Percentiles rank a stretch among this genome's conserved stretches.
Conservation (phyloP, 2,113 vertebrate species). For the Amblyopsis rosae region DNA sequence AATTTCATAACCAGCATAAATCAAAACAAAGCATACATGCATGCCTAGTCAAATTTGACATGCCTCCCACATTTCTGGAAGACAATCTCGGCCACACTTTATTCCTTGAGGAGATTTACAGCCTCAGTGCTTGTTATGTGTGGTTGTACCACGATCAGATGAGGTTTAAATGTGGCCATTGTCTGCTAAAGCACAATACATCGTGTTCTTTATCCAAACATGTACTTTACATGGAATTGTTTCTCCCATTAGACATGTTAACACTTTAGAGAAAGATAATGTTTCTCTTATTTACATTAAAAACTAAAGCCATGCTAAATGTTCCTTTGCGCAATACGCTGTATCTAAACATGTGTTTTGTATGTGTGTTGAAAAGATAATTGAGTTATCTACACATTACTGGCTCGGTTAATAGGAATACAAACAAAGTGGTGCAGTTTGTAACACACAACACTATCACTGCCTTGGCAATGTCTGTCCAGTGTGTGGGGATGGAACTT, state of each 20-base stretch:
- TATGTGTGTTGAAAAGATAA: too few species aligned
- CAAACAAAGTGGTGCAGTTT: too few species aligned
- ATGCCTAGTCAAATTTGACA: slow-evolving; percentile 2
- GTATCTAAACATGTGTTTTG: too few species aligned
- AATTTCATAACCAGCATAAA: background rate
- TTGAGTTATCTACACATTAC: too few species aligned
- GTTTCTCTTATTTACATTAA: too few species aligned
- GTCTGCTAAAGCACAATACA: background rate
- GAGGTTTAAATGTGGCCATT: slow-evolving; percentile 32
- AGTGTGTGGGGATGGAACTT: too few species aligned
- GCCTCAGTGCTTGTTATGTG: slow-evolving; percentile 18
- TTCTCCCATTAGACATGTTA: too few species aligned
- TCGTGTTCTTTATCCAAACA: background rate
- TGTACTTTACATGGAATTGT: too few species aligned
- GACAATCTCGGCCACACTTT: slow-evolving; percentile 24
- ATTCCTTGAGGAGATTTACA: slow-evolving; percentile 22
- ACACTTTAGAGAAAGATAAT: too few species aligned
- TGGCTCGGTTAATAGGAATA: too few species aligned
- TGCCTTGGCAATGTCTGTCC: too few species aligned
- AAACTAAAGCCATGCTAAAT: background rate
- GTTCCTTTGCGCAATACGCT: background rate
- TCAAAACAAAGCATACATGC: slow-evolving; percentile 6
- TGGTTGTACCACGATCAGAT: slow-evolving; percentile 9
- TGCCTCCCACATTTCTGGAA: slow-evolving; percentile 4
- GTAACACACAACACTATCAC: too few species aligned